phyloP scores from a whole-genome alignment of 2,888 invertebrate genomes.

The Orgyia antiqua region DNA sequence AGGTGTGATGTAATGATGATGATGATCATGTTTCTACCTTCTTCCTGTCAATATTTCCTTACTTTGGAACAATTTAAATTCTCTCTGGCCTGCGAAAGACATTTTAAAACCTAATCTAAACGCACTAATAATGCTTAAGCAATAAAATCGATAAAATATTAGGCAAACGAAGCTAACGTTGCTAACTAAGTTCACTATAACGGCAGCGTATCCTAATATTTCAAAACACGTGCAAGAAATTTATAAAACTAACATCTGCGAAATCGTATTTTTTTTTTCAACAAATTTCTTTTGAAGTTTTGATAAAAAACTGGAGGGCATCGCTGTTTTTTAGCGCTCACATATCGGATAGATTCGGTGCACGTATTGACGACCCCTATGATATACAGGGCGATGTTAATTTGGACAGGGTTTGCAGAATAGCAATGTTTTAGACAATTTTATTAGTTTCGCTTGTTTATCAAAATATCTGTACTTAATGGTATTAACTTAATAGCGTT shows the following conservation, averaged over 20 bases:
- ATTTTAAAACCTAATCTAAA: no score
- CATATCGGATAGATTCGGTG: conserved; percentile 59
- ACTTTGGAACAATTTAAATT: no score
- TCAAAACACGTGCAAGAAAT: conserved; percentile 71
- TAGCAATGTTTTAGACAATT: no score
- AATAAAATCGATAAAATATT: not conserved
- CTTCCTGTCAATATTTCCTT: no score
- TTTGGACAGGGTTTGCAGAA: not conserved
- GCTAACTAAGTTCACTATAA: not conserved
- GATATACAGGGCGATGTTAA: conserved; percentile 19
- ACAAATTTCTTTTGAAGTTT: conserved; percentile 53
- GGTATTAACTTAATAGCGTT: no score
- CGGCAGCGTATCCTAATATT: conserved; percentile 23
- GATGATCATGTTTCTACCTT: no score
- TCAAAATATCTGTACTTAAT: no score
- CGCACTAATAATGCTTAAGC: no score
- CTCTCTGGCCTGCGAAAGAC: no score
- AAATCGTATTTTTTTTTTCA: conserved; percentile 61
- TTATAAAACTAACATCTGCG: conserved; percentile 75
- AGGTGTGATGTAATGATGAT: no score
- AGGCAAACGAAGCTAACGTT: no score
- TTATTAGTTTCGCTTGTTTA: no score
- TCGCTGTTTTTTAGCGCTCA: conserved; percentile 58
- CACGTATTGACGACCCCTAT: conserved; percentile 35
- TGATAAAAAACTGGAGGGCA: conserved; percentile 48